Conservation (phyloP, 2,888 invertebrate genomes). For the Adelognathus sp. region DNA sequence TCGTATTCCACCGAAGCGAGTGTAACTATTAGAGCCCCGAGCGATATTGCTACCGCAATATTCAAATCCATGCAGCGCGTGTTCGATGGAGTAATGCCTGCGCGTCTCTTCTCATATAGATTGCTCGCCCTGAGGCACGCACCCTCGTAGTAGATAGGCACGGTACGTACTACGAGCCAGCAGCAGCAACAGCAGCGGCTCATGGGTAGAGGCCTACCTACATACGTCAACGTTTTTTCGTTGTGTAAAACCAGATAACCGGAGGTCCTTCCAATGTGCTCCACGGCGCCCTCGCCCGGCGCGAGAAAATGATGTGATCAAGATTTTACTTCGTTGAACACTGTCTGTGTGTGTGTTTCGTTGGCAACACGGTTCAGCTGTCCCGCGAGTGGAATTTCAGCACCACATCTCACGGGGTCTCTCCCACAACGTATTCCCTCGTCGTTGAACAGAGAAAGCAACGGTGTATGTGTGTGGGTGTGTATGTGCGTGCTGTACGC, state of each 20-base stretch:
- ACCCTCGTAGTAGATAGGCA: constrained; percentile 54
- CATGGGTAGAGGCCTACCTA: constrained; percentile 24
- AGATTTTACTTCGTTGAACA: constrained; percentile 57
- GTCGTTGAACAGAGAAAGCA: constrained; percentile 17
- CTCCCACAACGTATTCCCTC: constrained; percentile 49
- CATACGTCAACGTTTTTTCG: constrained; percentile 46
- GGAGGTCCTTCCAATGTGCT: constrained; percentile 35
- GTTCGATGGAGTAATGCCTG: constrained; percentile 77
- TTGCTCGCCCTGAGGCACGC: constrained; percentile 76
- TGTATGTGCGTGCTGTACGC: not conserved
- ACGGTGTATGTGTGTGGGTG: too few relatives aligned
- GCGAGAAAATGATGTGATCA: constrained; percentile 64
- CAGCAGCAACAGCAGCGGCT: constrained; percentile 12
- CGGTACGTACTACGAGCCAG: constrained; percentile 26
- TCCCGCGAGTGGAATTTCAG: constrained; percentile 59
- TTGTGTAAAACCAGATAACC: constrained; percentile 47
- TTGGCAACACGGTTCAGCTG: constrained; percentile 5
- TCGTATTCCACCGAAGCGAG: constrained; percentile 53
- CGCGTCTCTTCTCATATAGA: constrained; percentile 72
- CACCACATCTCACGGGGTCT: constrained; percentile 35
- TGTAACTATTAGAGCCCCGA: constrained; percentile 78
- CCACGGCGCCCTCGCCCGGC: constrained; percentile 23
- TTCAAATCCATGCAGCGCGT: constrained; percentile 76
- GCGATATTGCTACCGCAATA: constrained; percentile 79
- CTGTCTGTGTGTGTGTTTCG: constrained; percentile 21